These are phyloP conservation scores for Rutpela maculata DNA, from an alignment of 2,888 invertebrate genomes.

Conservation along the genomic window DNA sequence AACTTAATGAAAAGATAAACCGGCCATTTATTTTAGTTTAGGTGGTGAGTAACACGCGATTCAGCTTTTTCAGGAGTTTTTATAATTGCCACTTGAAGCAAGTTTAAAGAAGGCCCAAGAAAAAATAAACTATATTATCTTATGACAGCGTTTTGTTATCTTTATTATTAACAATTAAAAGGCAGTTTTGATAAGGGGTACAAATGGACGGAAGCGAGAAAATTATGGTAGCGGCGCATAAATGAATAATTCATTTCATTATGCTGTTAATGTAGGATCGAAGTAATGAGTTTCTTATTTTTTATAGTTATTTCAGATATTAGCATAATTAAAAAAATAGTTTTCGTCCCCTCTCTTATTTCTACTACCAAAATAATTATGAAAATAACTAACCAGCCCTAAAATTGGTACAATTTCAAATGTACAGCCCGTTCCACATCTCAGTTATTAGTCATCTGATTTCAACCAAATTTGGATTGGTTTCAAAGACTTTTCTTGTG, in stretches of 20 bases:
- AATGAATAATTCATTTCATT: constrained; percentile 34
- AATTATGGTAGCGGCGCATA: constrained; percentile 15
- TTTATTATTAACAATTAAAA: constrained; percentile 29
- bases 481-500: too few species aligned
- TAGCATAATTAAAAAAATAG: not conserved
- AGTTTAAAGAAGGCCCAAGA: not conserved
- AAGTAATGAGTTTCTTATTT: not conserved
- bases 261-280: not conserved
- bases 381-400: too few species aligned
- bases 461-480: too few species aligned
- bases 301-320: not conserved
- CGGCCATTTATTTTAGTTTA: constrained; percentile 29
- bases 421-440: too few species aligned
- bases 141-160: constrained; percentile 33
- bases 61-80: constrained; percentile 33
- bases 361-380: not conserved
- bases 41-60: constrained; percentile 37
- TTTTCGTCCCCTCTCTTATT: not conserved
- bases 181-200: constrained; percentile 20
- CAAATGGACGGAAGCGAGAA: constrained; percentile 36
- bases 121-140: constrained; percentile 17
- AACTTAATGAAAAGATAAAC: constrained; percentile 33
- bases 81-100: constrained; percentile 27
- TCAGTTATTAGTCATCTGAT: too few species aligned
- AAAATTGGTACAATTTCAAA: too few species aligned